Conservation (phyloP, 2,113 vertebrate species). For the Epinephelus moara region DNA sequence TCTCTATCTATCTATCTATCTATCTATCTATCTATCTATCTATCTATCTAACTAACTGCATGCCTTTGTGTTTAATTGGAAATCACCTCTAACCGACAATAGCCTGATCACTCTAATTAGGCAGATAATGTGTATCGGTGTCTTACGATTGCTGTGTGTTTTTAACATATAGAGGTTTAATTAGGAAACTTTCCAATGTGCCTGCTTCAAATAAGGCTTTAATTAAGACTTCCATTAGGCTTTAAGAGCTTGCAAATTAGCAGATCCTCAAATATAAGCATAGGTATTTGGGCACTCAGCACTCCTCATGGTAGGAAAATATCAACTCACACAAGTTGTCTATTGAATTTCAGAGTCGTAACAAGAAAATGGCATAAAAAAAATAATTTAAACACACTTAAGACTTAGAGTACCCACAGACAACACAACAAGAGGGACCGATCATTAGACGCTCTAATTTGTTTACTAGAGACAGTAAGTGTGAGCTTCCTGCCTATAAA, state of each 20-base stretch:
- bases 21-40: not conserved
- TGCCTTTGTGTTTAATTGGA: conserved; percentile 26
- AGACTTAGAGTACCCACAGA: not conserved
- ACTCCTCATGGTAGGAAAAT: not conserved
- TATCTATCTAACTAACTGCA: not conserved
- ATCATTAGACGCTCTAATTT: not conserved
- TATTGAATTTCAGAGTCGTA: not conserved
- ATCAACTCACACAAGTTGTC: not conserved
- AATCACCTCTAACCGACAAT: conserved; percentile 30
- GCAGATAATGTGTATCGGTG: conserved; percentile 42
- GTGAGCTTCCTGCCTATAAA: not conserved
- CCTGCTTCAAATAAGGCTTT: conserved; percentile 48
- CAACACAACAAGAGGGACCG: not conserved
- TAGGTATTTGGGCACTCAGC: conserved; percentile 3
- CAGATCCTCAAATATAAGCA: conserved; percentile 27
- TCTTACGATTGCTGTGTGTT: conserved; percentile 31
- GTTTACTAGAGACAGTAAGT: not conserved
- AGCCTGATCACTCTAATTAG: conserved; percentile 53
- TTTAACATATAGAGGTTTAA: conserved; percentile 56
- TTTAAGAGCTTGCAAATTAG: conserved; percentile 28
- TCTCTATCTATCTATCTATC: not conserved
- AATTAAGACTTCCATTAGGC: conserved; percentile 47
- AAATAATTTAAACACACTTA: not conserved
- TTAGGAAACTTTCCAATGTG: conserved; percentile 36
- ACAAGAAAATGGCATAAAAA: not conserved